Evolutionary conservation across 2,797 vertebrate species (phyloP).

Genomic region (Cossypha niveicapilla): DNA sequence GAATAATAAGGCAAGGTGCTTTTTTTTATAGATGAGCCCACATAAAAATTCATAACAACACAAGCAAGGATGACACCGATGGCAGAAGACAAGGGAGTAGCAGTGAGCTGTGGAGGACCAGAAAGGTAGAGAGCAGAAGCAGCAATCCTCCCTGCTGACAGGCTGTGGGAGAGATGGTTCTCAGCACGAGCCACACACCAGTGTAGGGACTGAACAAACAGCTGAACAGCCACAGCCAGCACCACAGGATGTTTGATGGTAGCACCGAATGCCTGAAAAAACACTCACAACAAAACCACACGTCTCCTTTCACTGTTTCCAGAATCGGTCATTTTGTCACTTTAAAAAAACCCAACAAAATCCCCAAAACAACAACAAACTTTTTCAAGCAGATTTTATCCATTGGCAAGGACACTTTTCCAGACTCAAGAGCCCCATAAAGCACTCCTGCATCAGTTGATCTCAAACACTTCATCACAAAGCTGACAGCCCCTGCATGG

Average conservation of each 20-base stretch:
- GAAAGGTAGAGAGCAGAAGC: not conserved
- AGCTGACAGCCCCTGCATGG: not conserved
- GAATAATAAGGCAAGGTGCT: not conserved
- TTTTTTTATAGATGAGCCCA: not conserved
- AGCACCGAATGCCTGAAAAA: not conserved
- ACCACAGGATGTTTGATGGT: not conserved
- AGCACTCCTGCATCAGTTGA: not conserved
- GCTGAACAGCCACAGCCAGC: not conserved
- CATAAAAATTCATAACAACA: not conserved
- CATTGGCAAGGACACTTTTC: not conserved
- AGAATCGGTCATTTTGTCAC: not conserved
- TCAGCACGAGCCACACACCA: not conserved
- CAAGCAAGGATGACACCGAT: accelerated
- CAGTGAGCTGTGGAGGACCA: not conserved
- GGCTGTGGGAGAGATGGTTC: not conserved
- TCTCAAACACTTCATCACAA: not conserved
- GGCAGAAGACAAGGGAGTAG: not conserved
- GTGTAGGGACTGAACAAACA: accelerated
- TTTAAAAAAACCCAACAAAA: not conserved
- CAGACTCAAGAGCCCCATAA: accelerated
- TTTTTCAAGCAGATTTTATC: not conserved
- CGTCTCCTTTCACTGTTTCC: not conserved
- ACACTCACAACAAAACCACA: not conserved
- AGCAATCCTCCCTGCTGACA: not conserved
- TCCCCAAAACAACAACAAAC: not conserved